Percentiles rank a stretch among this genome's conserved stretches.
These are phyloP conservation scores for Brienomyrus brachyistius DNA, from an alignment of 2,113 vertebrate species.

Conservation along the genomic window DNA sequence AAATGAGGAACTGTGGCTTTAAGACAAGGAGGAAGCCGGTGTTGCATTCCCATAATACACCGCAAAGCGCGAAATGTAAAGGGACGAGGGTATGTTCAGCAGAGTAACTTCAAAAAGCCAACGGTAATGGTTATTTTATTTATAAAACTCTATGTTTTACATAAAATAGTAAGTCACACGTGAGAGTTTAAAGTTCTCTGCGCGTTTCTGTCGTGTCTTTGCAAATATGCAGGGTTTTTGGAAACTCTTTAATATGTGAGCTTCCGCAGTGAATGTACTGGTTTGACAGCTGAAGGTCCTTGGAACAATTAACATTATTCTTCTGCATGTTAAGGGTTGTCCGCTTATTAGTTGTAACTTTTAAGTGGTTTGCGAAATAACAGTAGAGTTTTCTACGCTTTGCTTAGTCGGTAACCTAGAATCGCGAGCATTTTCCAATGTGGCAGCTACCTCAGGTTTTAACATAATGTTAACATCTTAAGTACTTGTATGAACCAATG, in stretches of 20 bases:
- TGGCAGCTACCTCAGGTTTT: not conserved
- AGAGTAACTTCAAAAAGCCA: not conserved
- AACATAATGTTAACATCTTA: not conserved
- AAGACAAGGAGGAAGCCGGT: not conserved
- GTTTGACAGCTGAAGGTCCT: not conserved
- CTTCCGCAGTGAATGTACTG: not conserved
- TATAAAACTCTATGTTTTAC: not conserved
- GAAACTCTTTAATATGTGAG: not conserved
- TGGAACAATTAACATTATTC: not conserved
- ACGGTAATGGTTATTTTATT: not conserved
- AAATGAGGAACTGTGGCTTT: not conserved
- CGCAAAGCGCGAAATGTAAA: not conserved
- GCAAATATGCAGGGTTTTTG: not conserved
- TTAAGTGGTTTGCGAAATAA: not conserved
- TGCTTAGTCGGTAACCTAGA: not conserved
- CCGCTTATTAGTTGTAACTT: not conserved
- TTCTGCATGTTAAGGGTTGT: not conserved
- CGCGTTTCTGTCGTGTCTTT: not conserved
- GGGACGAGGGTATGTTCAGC: not conserved
- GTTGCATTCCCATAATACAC: not conserved
- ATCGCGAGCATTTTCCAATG: not conserved
- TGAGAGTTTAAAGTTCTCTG: not conserved
- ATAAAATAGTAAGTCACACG: not conserved
- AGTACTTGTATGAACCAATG: not conserved
- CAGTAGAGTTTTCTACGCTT: not conserved